phyloP scores from a whole-genome alignment of 2,113 vertebrate species.

The Lepisosteus oculatus region DNA sequence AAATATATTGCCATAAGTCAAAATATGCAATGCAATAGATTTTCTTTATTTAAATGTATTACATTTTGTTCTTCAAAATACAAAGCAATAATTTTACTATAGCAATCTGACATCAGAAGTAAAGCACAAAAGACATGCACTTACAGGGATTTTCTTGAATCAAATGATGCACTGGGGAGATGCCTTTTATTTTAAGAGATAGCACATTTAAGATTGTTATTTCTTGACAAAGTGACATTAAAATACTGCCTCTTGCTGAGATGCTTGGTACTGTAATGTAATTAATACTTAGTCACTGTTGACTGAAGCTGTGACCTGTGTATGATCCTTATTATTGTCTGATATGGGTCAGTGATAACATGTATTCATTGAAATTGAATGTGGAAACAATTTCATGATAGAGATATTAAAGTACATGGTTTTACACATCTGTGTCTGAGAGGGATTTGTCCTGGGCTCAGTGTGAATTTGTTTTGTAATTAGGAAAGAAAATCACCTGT shows the following conservation, averaged over 20 bases:
- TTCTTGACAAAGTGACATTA: conserved; percentile 69
- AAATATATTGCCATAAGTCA: conserved; percentile 54
- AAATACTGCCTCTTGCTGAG: conserved; percentile 70
- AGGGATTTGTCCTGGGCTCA: background rate
- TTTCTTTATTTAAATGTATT: conserved; percentile 41
- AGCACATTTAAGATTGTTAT: conserved; percentile 34
- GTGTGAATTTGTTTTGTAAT: background rate
- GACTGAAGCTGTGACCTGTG: conserved; percentile 70
- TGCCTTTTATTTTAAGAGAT: conserved; percentile 56
- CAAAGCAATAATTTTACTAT: conserved; percentile 65
- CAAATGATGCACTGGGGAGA: conserved; percentile 71
- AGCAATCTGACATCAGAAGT: conserved; percentile 49
- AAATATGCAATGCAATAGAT: conserved; percentile 49
- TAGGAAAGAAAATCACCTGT: background rate
- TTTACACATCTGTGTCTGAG: conserved; percentile 14
- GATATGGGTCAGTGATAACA: conserved; percentile 28
- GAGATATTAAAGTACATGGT: conserved; percentile 19
- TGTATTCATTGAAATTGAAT: conserved; percentile 44
- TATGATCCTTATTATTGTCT: conserved; percentile 74
- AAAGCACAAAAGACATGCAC: conserved; percentile 76
- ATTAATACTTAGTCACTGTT: conserved; percentile 70
- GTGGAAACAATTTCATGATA: conserved; percentile 27
- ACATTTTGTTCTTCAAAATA: conserved; percentile 59
- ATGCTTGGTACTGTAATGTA: conserved; percentile 81
- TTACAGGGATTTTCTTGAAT: conserved; percentile 65